phyloP scores from a whole-genome alignment of 2,888 invertebrate genomes.

The Eledona agricola region DNA sequence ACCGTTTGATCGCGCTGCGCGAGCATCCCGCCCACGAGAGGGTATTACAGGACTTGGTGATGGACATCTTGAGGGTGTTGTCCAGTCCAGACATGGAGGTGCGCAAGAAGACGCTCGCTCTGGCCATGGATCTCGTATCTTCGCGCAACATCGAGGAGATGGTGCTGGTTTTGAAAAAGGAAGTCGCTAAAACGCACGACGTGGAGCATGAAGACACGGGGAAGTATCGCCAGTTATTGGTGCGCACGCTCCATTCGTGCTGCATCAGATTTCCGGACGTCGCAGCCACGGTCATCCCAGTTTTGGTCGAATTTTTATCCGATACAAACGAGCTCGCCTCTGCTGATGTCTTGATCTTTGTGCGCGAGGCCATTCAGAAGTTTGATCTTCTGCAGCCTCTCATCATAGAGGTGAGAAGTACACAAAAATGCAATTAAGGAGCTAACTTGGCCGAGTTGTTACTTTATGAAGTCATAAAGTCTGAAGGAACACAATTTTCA shows the following conservation, averaged over 20 bases:
- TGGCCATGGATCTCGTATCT: constrained; percentile 88
- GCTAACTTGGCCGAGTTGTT: too few relatives aligned
- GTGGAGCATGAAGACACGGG: constrained; percentile 92
- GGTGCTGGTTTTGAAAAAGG: constrained; percentile 91
- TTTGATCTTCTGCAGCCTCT: constrained; percentile 82
- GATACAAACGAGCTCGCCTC: constrained; percentile 92
- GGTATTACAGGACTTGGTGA: constrained; percentile 88
- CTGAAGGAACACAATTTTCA: too few relatives aligned
- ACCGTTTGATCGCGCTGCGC: constrained; percentile 87
- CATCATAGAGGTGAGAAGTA: constrained; percentile 80
- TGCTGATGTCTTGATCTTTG: constrained; percentile 92
- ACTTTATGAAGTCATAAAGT: too few relatives aligned
- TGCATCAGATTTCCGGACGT: constrained; percentile 97
- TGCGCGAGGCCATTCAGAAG: constrained; percentile 95
- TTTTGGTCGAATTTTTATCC: constrained; percentile 90
- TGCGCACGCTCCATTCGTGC: constrained; percentile 92
- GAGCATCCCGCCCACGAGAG: constrained; percentile 85
- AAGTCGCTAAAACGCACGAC: constrained; percentile 88
- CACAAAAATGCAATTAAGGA: too few relatives aligned
- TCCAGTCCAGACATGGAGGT: constrained; percentile 93
- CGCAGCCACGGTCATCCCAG: constrained; percentile 91
- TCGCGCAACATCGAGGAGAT: constrained; percentile 95
- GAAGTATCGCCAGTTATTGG: constrained; percentile 93
- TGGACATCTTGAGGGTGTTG: constrained; percentile 96
- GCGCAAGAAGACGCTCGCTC: constrained; percentile 58